Conservation (phyloP, 1,140 invertebrate genomes). For the Drosophila busckii region DNA sequence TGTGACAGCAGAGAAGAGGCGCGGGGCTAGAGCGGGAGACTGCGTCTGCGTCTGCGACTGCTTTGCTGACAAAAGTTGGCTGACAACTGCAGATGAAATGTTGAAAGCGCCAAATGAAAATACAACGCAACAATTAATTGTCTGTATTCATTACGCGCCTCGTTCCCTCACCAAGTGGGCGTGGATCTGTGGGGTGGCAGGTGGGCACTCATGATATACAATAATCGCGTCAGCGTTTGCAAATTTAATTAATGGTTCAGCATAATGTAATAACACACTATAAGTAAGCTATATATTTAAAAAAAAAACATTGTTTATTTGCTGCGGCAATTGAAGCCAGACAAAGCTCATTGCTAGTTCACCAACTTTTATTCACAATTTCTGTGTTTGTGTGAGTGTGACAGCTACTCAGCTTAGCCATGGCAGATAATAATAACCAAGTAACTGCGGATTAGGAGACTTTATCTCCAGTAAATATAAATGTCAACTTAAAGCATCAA, state of each 20-base stretch:
- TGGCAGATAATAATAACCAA: no score
- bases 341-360: no score
- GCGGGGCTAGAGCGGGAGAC: not conserved
- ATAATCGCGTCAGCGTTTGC: constrained; percentile 66
- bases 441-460: no score
- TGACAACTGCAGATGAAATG: constrained; percentile 76
- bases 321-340: constrained; percentile 63
- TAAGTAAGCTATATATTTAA: constrained; percentile 29
- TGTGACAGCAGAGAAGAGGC: not conserved
- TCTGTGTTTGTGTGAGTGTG: constrained; percentile 35
- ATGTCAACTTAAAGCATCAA: no score
- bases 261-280: constrained; percentile 59
- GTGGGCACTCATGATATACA: constrained; percentile 53
- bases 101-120: constrained; percentile 73
- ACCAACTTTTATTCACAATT: constrained; percentile 47
- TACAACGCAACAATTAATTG: constrained; percentile 71
- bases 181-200: constrained; percentile 25
- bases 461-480: no score
- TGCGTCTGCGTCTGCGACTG: not conserved
- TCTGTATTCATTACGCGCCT: constrained; percentile 39
- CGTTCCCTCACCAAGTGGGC: constrained; percentile 10
- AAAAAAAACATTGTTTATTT: constrained; percentile 56
- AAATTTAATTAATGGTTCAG: constrained; percentile 69
- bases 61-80: constrained; percentile 54
- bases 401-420: no score